These are phyloP conservation scores for Schlechtendalia chinensis DNA, from an alignment of 1,140 invertebrate species.

Conservation along the genomic window DNA sequence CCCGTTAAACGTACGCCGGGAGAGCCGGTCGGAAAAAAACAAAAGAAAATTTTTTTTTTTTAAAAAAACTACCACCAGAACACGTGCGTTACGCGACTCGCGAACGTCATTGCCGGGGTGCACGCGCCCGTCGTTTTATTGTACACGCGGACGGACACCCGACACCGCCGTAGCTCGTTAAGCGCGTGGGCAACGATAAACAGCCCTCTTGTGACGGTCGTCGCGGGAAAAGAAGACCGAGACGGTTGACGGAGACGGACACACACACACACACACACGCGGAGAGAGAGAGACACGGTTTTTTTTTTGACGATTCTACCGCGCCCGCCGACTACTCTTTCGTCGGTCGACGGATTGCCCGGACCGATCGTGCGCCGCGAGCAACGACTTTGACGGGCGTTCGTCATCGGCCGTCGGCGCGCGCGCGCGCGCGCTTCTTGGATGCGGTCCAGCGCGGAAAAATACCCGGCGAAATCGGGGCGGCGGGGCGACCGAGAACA, in stretches of 20 bases:
- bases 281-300: neutral
- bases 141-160: neutral
- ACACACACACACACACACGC: too few species aligned
- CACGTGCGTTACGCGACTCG: too few species aligned
- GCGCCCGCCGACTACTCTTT: conserved; percentile 1
- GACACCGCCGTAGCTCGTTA: conserved; percentile 3
- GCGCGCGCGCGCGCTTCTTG: neutral
- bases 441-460: neutral
- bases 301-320: neutral
- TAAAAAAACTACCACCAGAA: too few species aligned
- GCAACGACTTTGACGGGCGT: neutral
- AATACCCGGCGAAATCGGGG: neutral
- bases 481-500: neutral
- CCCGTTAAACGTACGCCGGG: too few species aligned
- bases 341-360: neutral
- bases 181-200: conserved; percentile 8
- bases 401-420: neutral
- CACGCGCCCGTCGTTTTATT: too few species aligned
- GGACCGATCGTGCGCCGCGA: neutral
- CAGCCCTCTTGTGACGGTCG: conserved; percentile 1
- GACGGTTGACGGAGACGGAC: too few species aligned
- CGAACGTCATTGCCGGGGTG: too few species aligned
- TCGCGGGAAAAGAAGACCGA: too few species aligned
- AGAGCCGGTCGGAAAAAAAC: too few species aligned
- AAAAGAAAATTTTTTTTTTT: too few species aligned